Evolutionary conservation across 2,888 invertebrate genomes (phyloP), one percentile per base, ranked within the genome.

Genomic region (Sturmia bella): DNA sequence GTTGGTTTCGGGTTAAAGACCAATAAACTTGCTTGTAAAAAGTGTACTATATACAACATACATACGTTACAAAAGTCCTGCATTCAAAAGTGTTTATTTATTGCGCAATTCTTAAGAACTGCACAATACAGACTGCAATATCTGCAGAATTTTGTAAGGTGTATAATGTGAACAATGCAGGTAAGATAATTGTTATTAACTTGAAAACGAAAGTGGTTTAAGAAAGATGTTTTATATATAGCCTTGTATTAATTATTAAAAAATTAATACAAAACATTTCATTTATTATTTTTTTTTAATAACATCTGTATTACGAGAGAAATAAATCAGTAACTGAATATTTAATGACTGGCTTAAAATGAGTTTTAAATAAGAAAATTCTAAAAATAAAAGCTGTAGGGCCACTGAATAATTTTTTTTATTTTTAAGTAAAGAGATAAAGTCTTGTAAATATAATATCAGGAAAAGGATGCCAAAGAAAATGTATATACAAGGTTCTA

Each of bases 1-100:
- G 11, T 45, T 32, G n/a, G 12, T 37, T 54, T 54, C 21, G 57
- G 43, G 7, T 56, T 39, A 39, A 54, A 63, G 61, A 27, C 43
- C 61, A 27, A 54, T 70, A 70, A 77, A 70, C 77, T 19, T 39
- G 37, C 27, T 3, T 7, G 32, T 19, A 27, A 50, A 69, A 63
- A 32, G 54, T 76, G 45, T 64, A 48, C 39, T 32, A 57, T 39
- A 54, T 48, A 32, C 9, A 32, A 7, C 9, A 32, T 9, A 32
- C 9, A 41, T 41, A 61, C 15, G 15, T 19, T 3, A 2, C 1
- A 1, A n/a, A 37, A 41, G 57, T 17, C 24, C 1, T 24, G 21
- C 1, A 37, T 41, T 57, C n/a, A 45, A 7, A 7, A 7, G 7
- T 9, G 4, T 37, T 57, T 69, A 3, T 32, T 24, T 19, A 17